phyloP scores from a whole-genome alignment of 2,888 invertebrate species.

The Rhagonycha lutea region DNA sequence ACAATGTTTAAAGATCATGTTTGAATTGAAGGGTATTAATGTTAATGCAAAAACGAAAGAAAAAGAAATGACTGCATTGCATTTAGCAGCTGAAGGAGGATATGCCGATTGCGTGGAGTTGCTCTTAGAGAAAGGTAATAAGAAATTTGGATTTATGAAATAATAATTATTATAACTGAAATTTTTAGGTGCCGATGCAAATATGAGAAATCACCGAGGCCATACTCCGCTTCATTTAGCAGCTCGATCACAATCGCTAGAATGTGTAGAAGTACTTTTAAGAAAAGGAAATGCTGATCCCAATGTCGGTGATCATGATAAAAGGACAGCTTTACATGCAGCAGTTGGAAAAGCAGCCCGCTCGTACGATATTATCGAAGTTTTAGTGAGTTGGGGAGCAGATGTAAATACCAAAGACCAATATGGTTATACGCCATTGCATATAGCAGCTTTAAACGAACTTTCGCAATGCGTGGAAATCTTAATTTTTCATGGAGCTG shows the following conservation, averaged over 20 bases:
- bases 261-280: slow-evolving; percentile 78
- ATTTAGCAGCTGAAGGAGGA: slow-evolving; percentile 87
- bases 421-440: slow-evolving; percentile 84
- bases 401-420: slow-evolving; percentile 84
- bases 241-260: slow-evolving; percentile 76
- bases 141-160: neutral
- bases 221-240: slow-evolving; percentile 88
- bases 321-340: slow-evolving; percentile 80
- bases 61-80: slow-evolving; percentile 78
- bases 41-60: slow-evolving; percentile 73
- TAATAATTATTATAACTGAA: neutral
- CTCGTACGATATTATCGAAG: slow-evolving; percentile 80
- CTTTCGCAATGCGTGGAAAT: slow-evolving; percentile 84
- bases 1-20: slow-evolving; percentile 74
- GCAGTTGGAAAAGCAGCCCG: slow-evolving; percentile 83
- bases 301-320: slow-evolving; percentile 79
- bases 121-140: slow-evolving; percentile 62
- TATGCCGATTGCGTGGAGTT: slow-evolving; percentile 80
- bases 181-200: slow-evolving; percentile 68
- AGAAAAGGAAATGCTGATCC: slow-evolving; percentile 77
- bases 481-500: slow-evolving; percentile 81
- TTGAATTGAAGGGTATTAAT: slow-evolving; percentile 74
- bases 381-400: slow-evolving; percentile 77
- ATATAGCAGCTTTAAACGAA: slow-evolving; percentile 84
- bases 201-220: slow-evolving; percentile 74